Base-by-base conservation (phyloP, 2,797 vertebrate genomes). In the Prionace glauca region DNA sequence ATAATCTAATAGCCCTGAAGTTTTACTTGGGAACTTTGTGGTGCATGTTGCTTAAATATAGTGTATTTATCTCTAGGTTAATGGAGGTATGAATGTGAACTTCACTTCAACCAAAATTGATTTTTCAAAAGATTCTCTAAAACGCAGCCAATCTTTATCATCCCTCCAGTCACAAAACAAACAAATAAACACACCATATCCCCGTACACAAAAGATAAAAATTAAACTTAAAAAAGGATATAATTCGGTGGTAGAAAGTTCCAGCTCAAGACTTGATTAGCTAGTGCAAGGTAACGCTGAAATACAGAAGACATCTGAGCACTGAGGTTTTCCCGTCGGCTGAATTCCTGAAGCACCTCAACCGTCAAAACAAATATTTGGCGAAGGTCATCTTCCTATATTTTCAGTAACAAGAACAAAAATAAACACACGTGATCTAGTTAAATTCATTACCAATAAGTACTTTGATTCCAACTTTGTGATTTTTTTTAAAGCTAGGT, bases 181-280 rank as follows among this genome's bases (percentile, higher is more conserved):
- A 62, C 56, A 62, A 84, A 45, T 10, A 0, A 84, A 84, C 81
- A 84, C 16, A 81, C 29, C 29, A 74, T 0, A 11, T 11, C 72
- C 22, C 29, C 72, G 0, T 56, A 74, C 72, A 32, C 29, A 16
- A 32, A 88, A 90, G 12, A 90, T 62, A 90, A 90, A 71, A 45
- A 20, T 32, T 26, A 65, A 74, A 62, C 60, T 93, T 74, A 96
- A 97, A 93, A 95, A 99, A 99, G 99, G 99, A 99, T 99, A 99
- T 99, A 97, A 98, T 99, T 99, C 95, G 99, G 99, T 96, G 99
- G 99, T 96, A 99, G 98, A 97, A 99, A 99, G 97, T 99, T 99
- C 99, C 99, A 99, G 97, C 99, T 99, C 97, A 99, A 98, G 96
- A 99, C 98, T 97, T 99, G 99, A 97, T 99, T 99, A 97, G 98